phyloP scores from a whole-genome alignment of 35 echinoderm and acorn worm genomes.

The Holothuria glaberrima region DNA sequence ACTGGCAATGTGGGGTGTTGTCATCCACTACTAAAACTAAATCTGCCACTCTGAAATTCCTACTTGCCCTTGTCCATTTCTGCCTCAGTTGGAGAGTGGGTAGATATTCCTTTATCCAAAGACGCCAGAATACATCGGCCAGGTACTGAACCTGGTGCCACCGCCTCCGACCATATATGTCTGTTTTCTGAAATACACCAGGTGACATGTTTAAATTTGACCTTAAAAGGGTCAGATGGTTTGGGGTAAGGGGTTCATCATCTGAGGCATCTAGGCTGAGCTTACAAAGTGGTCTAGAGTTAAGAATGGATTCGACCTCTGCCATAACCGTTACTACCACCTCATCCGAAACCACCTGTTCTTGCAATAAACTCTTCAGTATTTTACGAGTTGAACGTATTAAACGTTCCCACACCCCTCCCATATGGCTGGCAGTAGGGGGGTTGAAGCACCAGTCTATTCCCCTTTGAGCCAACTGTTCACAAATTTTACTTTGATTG shows the following conservation, averaged over 20 bases:
- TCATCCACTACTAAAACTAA: constrained; percentile 51
- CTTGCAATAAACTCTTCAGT: background rate
- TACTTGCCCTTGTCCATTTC: constrained; percentile 10
- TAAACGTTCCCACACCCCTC: constrained; percentile 10
- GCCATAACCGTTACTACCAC: background rate
- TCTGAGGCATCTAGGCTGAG: background rate
- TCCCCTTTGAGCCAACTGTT: background rate
- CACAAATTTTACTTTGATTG: constrained; percentile 14
- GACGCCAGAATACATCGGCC: constrained; percentile 38
- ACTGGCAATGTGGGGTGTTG: constrained; percentile 27
- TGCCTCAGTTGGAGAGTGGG: constrained; percentile 34
- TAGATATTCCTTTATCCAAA: constrained; percentile 54
- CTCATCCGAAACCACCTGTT: constrained; percentile 28
- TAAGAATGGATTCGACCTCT: constrained; percentile 40
- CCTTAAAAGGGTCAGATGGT: background rate
- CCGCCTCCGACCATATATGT: constrained; percentile 31
- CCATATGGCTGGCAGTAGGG: constrained; percentile 16
- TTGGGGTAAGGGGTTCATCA: constrained; percentile 29
- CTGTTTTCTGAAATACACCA: constrained; percentile 46
- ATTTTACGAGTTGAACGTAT: constrained; percentile 10
- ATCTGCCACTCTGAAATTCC: constrained; percentile 25
- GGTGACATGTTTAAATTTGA: constrained; percentile 6
- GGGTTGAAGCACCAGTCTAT: constrained; percentile 45
- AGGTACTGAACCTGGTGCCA: constrained; percentile 55
- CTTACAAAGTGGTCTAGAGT: constrained; percentile 29